phyloP scores from a whole-genome alignment of 2,888 invertebrate genomes.

The Anthophora plumipes region DNA sequence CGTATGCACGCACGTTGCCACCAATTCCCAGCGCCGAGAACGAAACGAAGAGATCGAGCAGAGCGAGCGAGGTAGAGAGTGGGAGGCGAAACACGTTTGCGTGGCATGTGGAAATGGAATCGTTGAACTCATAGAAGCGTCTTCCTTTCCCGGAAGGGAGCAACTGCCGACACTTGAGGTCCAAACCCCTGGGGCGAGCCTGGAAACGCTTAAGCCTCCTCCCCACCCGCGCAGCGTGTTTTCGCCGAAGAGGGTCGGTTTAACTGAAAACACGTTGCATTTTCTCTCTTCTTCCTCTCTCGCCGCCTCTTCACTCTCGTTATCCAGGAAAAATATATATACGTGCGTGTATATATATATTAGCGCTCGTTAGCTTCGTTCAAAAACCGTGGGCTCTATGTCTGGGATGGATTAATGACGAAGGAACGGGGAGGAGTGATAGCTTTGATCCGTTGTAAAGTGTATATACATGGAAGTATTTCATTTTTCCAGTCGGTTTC shows the following conservation, averaged over 20 bases:
- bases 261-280: slow-evolving; percentile 7
- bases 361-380: background rate
- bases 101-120: slow-evolving; percentile 40
- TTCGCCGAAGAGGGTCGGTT: slow-evolving; percentile 9
- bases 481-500: background rate
- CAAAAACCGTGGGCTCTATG: background rate
- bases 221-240: slow-evolving; percentile 7
- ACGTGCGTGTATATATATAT: background rate
- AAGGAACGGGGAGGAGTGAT: too few relatives aligned
- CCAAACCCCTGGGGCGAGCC: slow-evolving; percentile 8
- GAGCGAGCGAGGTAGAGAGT: background rate
- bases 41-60: too few relatives aligned
- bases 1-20: too few relatives aligned
- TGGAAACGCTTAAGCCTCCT: slow-evolving; percentile 31
- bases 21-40: too few relatives aligned
- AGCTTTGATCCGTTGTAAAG: background rate
- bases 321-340: background rate
- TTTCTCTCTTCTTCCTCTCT: slow-evolving; percentile 14
- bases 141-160: slow-evolving; percentile 36
- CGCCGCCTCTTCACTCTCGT: slow-evolving; percentile 22
- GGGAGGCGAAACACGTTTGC: background rate
- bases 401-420: background rate
- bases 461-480: background rate
- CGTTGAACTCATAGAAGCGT: slow-evolving; percentile 34
- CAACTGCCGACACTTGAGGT: slow-evolving; percentile 21